Evolutionary conservation across 2,113 vertebrate genomes (phyloP), one percentile per base, ranked within the genome.

Genomic region (Paradisaea rubra): DNA sequence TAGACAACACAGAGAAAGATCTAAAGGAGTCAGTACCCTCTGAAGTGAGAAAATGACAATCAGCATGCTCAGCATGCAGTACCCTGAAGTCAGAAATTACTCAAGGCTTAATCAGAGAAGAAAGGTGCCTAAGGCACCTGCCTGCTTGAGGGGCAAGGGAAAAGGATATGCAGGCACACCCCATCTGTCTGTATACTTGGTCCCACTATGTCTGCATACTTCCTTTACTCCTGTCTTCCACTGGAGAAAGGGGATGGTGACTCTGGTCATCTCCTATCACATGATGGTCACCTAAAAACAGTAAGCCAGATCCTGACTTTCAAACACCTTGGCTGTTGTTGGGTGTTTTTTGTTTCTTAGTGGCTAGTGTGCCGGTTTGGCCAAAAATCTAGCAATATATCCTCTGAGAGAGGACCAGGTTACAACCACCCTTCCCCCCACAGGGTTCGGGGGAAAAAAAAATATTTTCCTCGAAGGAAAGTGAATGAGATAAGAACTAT

Each of bases 111-210:
- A 94, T 89, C 81, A 85, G 50, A 89, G 77, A 30, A 73, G 92
- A 96, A 86, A 82, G 73, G 50, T 80, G 92, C 92, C 81, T 93
- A 80, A 95, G 88, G 93, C 90, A 93, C 49, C 50, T 89, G 24
- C 42, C 66, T 85, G 85, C 66, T 35, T 57, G 41, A 57, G 81
- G 35, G 90, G 37, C 45, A 42, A 88, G 66, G 53, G 56, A 88
- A 91, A 89, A 86, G 37, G 14, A 80, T 39, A 53, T 0, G 0
- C 16, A 80, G 30, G 18, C 18, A 50, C 28, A 91, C 10, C 7
- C 41, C n/a, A 13, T 15, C 45, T 86, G 31, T 30, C 77, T 80
- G 18, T 25, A 4, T 19, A 5, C 20, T 86, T 80, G 63, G 41
- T 94, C 39, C n/a, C 23, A 17, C 41, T 57, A 9, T 44, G 19